phyloP scores from a whole-genome alignment of 2,113 vertebrate genomes.

The Upupa epops region DNA sequence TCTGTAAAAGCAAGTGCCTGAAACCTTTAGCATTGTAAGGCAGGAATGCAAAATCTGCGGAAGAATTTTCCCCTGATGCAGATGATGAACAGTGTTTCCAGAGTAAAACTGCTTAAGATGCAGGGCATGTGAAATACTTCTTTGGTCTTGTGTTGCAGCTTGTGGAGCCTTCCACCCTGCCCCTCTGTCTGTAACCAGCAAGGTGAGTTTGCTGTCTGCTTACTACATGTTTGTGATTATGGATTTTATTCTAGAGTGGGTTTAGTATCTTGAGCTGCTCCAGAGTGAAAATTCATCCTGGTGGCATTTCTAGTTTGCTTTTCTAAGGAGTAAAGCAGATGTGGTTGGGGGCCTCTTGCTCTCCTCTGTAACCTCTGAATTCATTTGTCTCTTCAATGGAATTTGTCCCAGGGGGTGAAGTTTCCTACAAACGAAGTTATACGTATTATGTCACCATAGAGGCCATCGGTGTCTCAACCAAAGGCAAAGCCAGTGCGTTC shows the following conservation, averaged over 20 bases:
- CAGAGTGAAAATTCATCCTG: constrained; percentile 30
- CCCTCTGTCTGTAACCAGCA: not conserved
- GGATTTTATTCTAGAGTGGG: not conserved
- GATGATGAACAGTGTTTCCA: not conserved
- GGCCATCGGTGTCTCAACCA: not conserved
- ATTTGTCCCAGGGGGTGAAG: constrained; percentile 23
- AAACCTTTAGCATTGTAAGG: not conserved
- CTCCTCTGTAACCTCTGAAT: constrained; percentile 38
- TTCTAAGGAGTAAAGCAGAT: constrained; percentile 9
- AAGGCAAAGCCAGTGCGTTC: not conserved
- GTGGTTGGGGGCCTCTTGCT: constrained; percentile 40
- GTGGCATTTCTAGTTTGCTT: constrained; percentile 65
- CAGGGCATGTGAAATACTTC: not conserved
- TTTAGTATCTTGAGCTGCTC: constrained; percentile 9
- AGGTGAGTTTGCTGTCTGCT: not conserved
- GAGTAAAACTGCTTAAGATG: not conserved
- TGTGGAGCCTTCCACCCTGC: not conserved
- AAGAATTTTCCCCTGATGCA: not conserved
- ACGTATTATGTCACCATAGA: not conserved
- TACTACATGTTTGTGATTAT: not conserved
- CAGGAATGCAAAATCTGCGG: not conserved
- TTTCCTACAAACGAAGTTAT: constrained; percentile 3
- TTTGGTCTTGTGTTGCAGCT: constrained; percentile 42
- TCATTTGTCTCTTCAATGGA: constrained; percentile 23
- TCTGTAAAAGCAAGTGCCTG: not conserved